Evolutionary conservation across 2,888 invertebrate genomes (phyloP).

Genomic region (Pandemis heparana): DNA sequence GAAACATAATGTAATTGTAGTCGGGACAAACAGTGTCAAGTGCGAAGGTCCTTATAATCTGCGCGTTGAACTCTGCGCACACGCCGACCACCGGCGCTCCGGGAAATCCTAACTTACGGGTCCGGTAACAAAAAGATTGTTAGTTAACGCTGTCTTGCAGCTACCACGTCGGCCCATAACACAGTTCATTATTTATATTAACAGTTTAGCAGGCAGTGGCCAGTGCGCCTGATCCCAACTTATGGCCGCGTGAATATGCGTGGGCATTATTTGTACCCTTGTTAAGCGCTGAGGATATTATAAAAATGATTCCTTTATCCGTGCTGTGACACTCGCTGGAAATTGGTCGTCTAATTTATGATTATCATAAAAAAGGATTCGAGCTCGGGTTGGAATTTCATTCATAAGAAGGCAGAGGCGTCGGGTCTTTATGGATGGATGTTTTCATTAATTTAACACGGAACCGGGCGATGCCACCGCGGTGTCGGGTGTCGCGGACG

Average conservation of each 20-base stretch:
- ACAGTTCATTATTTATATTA: constrained; percentile 86
- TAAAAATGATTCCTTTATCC: constrained; percentile 86
- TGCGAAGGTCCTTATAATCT: constrained; percentile 42
- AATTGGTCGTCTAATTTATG: constrained; percentile 85
- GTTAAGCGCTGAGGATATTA: constrained; percentile 85
- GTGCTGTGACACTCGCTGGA: constrained; percentile 83
- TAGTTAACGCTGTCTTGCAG: constrained; percentile 77
- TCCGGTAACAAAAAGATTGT: constrained; percentile 75
- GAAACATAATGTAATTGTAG: neutral
- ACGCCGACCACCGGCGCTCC: constrained; percentile 35
- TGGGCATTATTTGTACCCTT: constrained; percentile 85
- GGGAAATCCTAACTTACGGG: constrained; percentile 62
- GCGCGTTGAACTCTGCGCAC: constrained; percentile 22
- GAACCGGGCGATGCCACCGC: constrained; percentile 74
- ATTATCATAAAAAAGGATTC: constrained; percentile 83
- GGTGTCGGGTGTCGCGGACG: constrained; percentile 73
- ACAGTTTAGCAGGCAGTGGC: constrained; percentile 85
- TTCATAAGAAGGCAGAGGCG: constrained; percentile 86
- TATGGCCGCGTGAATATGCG: constrained; percentile 84
- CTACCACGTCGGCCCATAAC: constrained; percentile 78
- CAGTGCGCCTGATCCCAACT: constrained; percentile 75
- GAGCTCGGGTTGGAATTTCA: constrained; percentile 84
- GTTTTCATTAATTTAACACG: constrained; percentile 85
- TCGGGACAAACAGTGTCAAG: neutral
- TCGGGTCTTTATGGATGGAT: constrained; percentile 84